Conservation (phyloP, 2,888 invertebrate genomes). For the Myathropa florea region DNA sequence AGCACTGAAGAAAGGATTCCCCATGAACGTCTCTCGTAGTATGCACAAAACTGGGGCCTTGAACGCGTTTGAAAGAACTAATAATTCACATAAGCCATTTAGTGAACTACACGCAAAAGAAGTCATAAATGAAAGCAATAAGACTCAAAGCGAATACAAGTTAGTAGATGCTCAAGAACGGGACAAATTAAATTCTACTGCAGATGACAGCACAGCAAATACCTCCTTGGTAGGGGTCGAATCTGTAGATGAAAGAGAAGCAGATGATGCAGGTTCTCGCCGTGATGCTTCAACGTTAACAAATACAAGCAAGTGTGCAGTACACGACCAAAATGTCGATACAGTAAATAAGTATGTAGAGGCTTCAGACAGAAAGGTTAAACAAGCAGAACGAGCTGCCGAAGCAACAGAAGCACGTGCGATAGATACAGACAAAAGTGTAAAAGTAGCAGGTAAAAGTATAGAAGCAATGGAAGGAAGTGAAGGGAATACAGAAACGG, state of each 20-base stretch:
- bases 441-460: no score
- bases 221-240: no score
- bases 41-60: conserved; percentile 31
- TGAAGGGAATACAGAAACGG: no score
- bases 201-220: not conserved
- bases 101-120: not conserved
- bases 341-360: not conserved
- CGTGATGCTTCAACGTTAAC: not conserved
- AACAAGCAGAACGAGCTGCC: not conserved
- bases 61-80: not conserved
- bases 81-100: not conserved
- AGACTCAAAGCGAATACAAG: not conserved
- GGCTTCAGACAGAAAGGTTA: not conserved
- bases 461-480: no score
- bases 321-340: not conserved
- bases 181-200: not conserved
- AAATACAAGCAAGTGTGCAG: not conserved
- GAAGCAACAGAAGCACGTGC: not conserved
- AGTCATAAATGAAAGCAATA: not conserved
- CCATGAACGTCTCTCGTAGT: conserved; percentile 53
- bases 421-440: no score
- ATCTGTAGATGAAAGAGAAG: not conserved
- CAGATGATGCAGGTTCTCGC: not conserved
- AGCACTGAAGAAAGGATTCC: conserved; percentile 74
- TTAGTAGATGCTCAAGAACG: not conserved